Conservation (phyloP, 2,113 vertebrate species). For the Chlorodrepanis virens region DNA sequence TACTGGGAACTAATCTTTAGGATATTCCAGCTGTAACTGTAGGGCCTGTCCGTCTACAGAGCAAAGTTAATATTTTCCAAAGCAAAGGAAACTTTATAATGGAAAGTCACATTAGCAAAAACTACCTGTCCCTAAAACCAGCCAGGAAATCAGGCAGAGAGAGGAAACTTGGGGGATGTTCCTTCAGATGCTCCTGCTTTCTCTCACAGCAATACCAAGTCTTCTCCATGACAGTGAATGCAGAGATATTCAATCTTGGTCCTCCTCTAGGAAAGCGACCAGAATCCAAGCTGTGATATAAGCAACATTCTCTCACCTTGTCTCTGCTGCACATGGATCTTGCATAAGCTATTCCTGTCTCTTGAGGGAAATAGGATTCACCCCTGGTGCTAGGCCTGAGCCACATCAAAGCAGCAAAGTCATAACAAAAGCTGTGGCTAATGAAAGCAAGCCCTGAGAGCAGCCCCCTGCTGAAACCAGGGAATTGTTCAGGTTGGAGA, state of each 20-base stretch:
- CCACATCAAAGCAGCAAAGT: not conserved
- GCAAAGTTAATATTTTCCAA: slow-evolving; percentile 73
- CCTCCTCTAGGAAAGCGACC: not conserved
- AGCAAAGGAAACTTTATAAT: slow-evolving; percentile 69
- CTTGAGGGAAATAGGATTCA: not conserved
- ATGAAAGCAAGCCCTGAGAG: not conserved
- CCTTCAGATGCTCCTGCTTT: not conserved
- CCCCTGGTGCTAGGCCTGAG: not conserved
- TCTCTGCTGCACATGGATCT: not conserved
- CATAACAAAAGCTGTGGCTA: not conserved
- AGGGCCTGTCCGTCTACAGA: slow-evolving; percentile 40
- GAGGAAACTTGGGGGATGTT: not conserved
- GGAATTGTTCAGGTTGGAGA: not conserved
- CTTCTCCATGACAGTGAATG: not conserved
- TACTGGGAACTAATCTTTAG: slow-evolving; percentile 71
- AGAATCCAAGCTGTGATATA: not conserved
- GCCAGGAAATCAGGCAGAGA: slow-evolving; percentile 29
- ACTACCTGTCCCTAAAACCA: slow-evolving; percentile 61
- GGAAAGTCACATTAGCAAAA: slow-evolving; percentile 68
- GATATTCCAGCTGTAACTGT: slow-evolving; percentile 70
- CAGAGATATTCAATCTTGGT: not conserved
- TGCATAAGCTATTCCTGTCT: not conserved
- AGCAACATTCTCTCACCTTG: not conserved
- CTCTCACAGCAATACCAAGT: not conserved
- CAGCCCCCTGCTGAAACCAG: not conserved